Evolutionary conservation across 2,113 vertebrate species (phyloP).

Genomic region (Proterorhinus semilunaris): DNA sequence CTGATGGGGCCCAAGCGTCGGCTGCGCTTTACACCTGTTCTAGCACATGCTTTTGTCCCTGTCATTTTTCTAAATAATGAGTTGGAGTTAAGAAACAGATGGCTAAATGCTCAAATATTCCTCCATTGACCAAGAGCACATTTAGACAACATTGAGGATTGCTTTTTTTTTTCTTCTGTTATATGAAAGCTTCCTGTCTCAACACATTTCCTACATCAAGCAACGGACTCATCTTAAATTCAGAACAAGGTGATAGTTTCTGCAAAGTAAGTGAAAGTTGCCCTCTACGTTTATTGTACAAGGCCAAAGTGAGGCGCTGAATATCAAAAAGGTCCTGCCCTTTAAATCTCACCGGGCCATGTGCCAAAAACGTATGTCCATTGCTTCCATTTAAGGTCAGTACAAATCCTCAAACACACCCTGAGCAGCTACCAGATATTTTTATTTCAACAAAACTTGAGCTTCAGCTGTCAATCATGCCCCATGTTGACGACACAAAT

Average conservation of each 20-base stretch:
- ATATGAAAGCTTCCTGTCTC: background rate
- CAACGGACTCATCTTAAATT: background rate
- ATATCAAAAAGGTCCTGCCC: slow-evolving; percentile 19
- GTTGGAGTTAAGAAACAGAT: background rate
- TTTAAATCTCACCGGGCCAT: slow-evolving; percentile 7
- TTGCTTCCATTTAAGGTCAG: background rate
- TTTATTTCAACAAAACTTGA: background rate
- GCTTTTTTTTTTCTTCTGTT: background rate
- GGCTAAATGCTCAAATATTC: background rate
- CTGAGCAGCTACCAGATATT: background rate
- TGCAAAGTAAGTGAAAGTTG: slow-evolving; percentile 34
- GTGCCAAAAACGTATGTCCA: slow-evolving; percentile 11
- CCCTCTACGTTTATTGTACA: slow-evolving; percentile 10
- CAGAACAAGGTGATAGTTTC: background rate
- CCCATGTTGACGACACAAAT: background rate
- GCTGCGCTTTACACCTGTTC: background rate
- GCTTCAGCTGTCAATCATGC: background rate
- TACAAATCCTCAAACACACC: background rate
- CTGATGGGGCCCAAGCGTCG: background rate
- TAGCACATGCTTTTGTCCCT: background rate
- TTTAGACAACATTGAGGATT: background rate
- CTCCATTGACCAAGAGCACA: background rate
- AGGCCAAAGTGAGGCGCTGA: slow-evolving; percentile 7
- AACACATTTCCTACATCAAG: background rate
- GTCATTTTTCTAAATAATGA: slow-evolving; percentile 1